phyloP scores from a whole-genome alignment of 2,797 vertebrate genomes.

The Carapus acus region DNA sequence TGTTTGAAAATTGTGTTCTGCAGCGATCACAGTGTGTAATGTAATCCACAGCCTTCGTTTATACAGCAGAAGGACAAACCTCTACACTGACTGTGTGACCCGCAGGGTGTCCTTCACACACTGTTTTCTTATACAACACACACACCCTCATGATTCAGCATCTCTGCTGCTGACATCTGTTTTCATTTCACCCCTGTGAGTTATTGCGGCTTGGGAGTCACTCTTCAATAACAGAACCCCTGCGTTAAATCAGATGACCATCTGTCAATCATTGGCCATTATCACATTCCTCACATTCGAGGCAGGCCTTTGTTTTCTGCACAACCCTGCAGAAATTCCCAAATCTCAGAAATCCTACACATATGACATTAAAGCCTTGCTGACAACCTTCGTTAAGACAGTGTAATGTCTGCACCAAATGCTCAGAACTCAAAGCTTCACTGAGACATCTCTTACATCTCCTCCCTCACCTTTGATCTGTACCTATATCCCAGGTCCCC shows the following conservation, averaged over 20 bases:
- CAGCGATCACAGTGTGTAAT: not conserved
- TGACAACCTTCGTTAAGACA: not conserved
- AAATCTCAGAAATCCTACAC: not conserved
- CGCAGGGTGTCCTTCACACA: slow-evolving; percentile 7
- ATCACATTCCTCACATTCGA: slow-evolving; percentile 63
- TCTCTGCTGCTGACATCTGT: slow-evolving; percentile 58
- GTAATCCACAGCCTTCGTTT: not conserved
- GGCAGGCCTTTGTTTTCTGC: slow-evolving; percentile 36
- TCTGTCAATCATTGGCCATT: slow-evolving; percentile 46
- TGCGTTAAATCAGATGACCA: slow-evolving; percentile 23
- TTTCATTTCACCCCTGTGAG: slow-evolving; percentile 46
- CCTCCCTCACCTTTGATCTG: slow-evolving; percentile 1
- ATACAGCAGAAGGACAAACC: not conserved
- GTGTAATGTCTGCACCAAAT: not conserved
- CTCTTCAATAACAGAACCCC: slow-evolving; percentile 43
- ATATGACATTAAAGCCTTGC: not conserved
- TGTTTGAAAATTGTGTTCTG: slow-evolving; percentile 17
- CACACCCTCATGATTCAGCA: slow-evolving; percentile 40
- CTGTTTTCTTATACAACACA: slow-evolving; percentile 7
- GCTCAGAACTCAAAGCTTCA: slow-evolving; percentile 15
- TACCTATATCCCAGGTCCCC: slow-evolving; percentile 17
- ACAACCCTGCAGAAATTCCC: slow-evolving; percentile 31
- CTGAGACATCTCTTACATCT: slow-evolving; percentile 2
- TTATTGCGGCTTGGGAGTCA: slow-evolving; percentile 62
- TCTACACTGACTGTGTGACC: not conserved